phyloP scores from a whole-genome alignment of 2,797 vertebrate genomes.

The Streptopelia turtur region DNA sequence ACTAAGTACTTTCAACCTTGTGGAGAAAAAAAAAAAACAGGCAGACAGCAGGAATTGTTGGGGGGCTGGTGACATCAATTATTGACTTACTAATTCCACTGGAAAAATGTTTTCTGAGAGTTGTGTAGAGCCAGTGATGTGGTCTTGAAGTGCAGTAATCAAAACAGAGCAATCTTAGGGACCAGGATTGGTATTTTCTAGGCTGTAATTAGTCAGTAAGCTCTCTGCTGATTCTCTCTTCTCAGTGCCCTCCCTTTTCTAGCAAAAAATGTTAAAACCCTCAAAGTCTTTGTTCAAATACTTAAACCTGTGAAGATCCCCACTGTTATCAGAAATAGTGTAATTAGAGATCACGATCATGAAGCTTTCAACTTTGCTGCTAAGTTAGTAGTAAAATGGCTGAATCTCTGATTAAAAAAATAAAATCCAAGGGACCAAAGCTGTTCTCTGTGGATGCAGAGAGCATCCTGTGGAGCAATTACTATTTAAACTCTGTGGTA shows the following conservation, averaged over 20 bases:
- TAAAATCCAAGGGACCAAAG: background rate
- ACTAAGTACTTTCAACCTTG: background rate
- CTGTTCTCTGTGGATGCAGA: background rate
- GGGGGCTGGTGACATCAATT: background rate
- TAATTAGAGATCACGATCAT: background rate
- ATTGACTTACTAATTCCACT: background rate
- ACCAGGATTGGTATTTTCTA: background rate
- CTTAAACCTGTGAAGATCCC: background rate
- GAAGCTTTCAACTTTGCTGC: slow-evolving; percentile 40
- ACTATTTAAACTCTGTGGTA: background rate
- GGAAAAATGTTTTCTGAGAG: slow-evolving; percentile 20
- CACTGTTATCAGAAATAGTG: slow-evolving; percentile 8
- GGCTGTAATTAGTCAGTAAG: slow-evolving; percentile 40
- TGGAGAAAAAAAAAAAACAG: background rate
- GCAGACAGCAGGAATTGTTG: background rate
- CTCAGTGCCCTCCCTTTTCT: background rate
- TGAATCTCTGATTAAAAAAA: slow-evolving; percentile 21
- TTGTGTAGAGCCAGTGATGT: background rate
- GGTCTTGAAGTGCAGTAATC: slow-evolving; percentile 16
- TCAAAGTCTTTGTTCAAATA: background rate
- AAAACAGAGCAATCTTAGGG: slow-evolving; percentile 8
- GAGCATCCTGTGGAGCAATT: slow-evolving; percentile 26
- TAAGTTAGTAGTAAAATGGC: background rate
- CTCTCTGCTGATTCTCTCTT: slow-evolving; percentile 20
- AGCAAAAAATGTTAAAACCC: background rate